These are phyloP conservation scores for Otolemur garnettii DNA, from an alignment of 2,113 vertebrate genomes.

Conservation along the genomic window DNA sequence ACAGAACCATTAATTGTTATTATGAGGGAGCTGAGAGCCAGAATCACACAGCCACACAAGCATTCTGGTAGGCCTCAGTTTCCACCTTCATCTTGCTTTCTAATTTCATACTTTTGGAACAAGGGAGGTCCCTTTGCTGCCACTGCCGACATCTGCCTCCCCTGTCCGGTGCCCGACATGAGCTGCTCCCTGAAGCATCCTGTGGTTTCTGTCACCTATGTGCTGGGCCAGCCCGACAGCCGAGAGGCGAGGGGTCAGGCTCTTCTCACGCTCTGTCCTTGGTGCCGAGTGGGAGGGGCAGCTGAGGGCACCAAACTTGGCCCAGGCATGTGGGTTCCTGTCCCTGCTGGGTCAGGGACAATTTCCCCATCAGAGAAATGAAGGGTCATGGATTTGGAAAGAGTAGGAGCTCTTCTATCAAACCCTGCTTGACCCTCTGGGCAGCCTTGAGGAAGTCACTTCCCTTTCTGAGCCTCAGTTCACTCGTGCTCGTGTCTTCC, in stretches of 20 bases:
- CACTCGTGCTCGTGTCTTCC: neutral
- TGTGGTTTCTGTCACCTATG: neutral
- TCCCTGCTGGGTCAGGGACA: neutral
- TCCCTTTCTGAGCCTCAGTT: neutral
- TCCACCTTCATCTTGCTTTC: neutral
- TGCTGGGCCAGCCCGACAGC: neutral
- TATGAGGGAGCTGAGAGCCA: neutral
- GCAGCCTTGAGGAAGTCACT: neutral
- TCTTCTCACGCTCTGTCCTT: neutral
- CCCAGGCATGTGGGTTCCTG: neutral
- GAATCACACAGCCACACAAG: neutral
- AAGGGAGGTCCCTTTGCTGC: neutral
- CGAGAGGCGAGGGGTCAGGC: neutral
- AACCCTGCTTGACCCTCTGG: neutral
- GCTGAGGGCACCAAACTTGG: neutral
- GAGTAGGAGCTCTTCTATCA: neutral
- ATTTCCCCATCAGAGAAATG: neutral
- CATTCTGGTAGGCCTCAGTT: neutral
- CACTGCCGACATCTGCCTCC: neutral
- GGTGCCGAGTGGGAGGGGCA: neutral
- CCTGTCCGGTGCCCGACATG: neutral
- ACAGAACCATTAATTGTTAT: accelerated
- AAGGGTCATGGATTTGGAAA: neutral
- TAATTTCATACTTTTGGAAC: neutral
- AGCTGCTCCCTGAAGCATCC: neutral